A percentile compares a stretch with the other conserved stretches of the same genome.
Evolutionary conservation across 2,797 vertebrate species (phyloP).

Genomic region (Prionace glauca): DNA sequence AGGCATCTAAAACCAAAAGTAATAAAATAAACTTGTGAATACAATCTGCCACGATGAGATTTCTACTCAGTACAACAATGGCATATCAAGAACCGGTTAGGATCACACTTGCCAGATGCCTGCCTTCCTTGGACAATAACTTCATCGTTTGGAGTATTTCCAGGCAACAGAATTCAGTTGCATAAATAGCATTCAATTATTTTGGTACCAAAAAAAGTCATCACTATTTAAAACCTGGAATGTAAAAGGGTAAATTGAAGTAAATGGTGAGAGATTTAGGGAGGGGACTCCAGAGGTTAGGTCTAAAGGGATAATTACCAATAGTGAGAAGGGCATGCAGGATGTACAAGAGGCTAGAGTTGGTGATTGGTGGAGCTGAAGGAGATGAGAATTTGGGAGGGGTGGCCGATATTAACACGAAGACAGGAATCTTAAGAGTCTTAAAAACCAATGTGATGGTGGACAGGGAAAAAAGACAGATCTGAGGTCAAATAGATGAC

Average conservation of each 20-base stretch:
- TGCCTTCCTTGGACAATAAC: background rate
- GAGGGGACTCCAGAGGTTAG: background rate
- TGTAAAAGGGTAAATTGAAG: background rate
- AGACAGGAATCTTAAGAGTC: background rate
- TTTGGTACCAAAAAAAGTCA: background rate
- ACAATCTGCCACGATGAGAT: background rate
- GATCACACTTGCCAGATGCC: background rate
- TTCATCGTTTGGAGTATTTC: background rate
- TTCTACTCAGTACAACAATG: background rate
- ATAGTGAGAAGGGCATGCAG: background rate
- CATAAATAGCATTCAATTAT: background rate
- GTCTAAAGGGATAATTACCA: background rate
- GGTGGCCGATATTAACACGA: background rate
- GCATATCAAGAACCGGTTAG: background rate
- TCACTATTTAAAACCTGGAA: background rate
- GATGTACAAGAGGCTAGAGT: background rate
- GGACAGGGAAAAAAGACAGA: background rate
- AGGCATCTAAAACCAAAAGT: conserved; percentile 76
- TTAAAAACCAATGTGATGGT: background rate
- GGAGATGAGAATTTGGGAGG: background rate
- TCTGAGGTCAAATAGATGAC: background rate
- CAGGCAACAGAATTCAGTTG: background rate
- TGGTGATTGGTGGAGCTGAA: background rate
- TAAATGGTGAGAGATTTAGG: background rate
- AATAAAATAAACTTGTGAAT: conserved; percentile 8